Percentiles rank a stretch among this genome's conserved stretches.
Evolutionary conservation across 1,140 invertebrate species (phyloP).

Genomic region (Idris sp.): DNA sequence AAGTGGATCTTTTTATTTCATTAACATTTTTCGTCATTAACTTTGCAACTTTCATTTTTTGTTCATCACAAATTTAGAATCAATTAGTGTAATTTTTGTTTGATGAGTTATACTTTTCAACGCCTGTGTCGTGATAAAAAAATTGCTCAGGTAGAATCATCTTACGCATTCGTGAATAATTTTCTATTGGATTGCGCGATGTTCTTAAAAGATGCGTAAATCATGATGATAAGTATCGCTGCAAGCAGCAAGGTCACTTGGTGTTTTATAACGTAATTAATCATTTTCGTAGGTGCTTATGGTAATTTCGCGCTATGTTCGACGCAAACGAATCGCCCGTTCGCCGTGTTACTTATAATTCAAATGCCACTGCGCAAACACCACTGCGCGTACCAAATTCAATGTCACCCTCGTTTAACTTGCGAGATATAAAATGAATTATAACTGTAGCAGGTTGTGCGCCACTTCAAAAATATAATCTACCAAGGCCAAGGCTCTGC

Average conservation of each 20-base stretch:
- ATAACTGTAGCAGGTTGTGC: slow-evolving; percentile 42
- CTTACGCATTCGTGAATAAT: slow-evolving; percentile 9
- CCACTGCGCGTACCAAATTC: slow-evolving; percentile 63
- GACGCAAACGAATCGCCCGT: slow-evolving; percentile 39
- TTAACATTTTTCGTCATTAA: too few relatives aligned
- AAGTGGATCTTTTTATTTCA: too few relatives aligned
- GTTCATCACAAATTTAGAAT: too few relatives aligned
- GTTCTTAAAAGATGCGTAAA: slow-evolving; percentile 68
- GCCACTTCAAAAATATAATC: slow-evolving; percentile 32
- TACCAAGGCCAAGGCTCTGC: slow-evolving; percentile 15
- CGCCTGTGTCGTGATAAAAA: slow-evolving; percentile 13
- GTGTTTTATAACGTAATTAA: slow-evolving; percentile 65
- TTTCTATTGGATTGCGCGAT: slow-evolving; percentile 54
- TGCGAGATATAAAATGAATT: slow-evolving; percentile 30
- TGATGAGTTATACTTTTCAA: too few relatives aligned
- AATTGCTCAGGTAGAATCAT: slow-evolving; percentile 25
- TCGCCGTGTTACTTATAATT: slow-evolving; percentile 61
- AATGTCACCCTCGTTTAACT: slow-evolving; percentile 60
- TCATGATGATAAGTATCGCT: slow-evolving; percentile 69
- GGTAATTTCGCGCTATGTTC: slow-evolving; percentile 57
- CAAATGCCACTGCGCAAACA: slow-evolving; percentile 51
- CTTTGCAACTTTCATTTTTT: too few relatives aligned
- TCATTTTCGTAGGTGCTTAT: slow-evolving; percentile 65
- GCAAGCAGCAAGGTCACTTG: slow-evolving; percentile 64
- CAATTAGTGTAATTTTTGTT: too few relatives aligned